Evolutionary conservation across 23 tunicate species (phyloP).

Genomic region (Diplosoma virens): DNA sequence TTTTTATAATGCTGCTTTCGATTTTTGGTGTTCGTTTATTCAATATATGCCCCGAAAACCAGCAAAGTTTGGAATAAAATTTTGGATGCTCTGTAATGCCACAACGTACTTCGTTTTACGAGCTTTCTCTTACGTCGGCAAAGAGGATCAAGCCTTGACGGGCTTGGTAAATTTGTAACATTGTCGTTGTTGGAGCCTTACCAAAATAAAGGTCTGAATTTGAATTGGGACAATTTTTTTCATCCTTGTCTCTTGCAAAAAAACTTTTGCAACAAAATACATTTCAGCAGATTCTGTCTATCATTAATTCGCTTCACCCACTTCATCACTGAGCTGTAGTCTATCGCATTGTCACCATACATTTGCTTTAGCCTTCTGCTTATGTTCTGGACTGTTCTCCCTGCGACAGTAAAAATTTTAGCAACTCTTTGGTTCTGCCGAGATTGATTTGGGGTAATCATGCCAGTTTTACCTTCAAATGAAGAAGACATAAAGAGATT

Average conservation of each 20-base stretch:
- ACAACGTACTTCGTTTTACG: conserved; percentile 20
- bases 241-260: not conserved
- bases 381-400: too few relatives aligned
- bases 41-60: conserved; percentile 36
- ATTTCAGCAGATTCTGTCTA: too few relatives aligned
- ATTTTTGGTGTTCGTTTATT: conserved; percentile 15
- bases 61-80: conserved; percentile 18
- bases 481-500: too few relatives aligned
- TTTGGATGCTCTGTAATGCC: conserved; percentile 31
- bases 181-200: conserved; percentile 30
- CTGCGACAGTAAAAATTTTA: too few relatives aligned
- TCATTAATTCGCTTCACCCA: too few relatives aligned
- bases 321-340: too few relatives aligned
- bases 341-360: too few relatives aligned
- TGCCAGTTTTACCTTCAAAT: too few relatives aligned
- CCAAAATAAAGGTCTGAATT: conserved; percentile 13
- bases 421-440: too few relatives aligned
- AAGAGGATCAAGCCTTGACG: conserved; percentile 17
- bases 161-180: conserved; percentile 22
- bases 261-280: conserved; percentile 21
- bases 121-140: conserved; percentile 18
- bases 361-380: too few relatives aligned
- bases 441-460: too few relatives aligned
- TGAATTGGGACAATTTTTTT: conserved; percentile 14
- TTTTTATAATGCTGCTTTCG: conserved; percentile 17